Evolutionary conservation across 2,797 vertebrate genomes (phyloP), one percentile per base, ranked within the genome.

Genomic region (Garrulus glandarius): DNA sequence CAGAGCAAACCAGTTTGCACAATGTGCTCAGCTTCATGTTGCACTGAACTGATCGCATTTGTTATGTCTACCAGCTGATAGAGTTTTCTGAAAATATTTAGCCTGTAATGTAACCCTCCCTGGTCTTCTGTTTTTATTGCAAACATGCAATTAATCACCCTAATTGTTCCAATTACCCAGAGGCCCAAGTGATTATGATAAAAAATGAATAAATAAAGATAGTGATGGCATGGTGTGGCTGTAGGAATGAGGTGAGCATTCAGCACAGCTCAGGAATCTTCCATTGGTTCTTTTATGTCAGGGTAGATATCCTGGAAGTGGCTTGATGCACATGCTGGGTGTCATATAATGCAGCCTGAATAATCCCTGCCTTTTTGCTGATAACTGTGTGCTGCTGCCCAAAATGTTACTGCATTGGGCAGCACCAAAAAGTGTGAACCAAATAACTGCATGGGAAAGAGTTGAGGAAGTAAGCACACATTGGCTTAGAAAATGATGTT

Each of bases 81-180:
- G 95, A 96, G 97, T 97, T 96, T 93, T 98, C 96, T 95, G 94
- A 94, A 98, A 98, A 98, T 98, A 98, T 98, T 99, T 98, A 95
- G 98, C 97, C 98, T 98, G 98, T 98, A 98, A 99, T 98, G 97
- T 96, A 98, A 98, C 96, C 96, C 96, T 93, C 94, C 98, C 94
- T 41, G 96, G 98, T 98, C 97, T 97, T 98, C 97, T 98, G 98
- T 99, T 98, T 99, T 98, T 96, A 98, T 97, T 98, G 97, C 96
- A 98, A 98, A 98, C 97, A 98, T 97, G 97, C 98, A 98, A 98
- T 99, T 98, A 98, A 98, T 98, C 98, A 98, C 97, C 96, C 97
- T 98, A 99, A 99, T 99, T 97, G 96, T 97, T 98, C 97, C 98
- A 98, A 98, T 99, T 99, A 98, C 89, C 79, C 93, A 97, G 94